Base-by-base conservation (phyloP, 2,888 invertebrate genomes). In the Protula sp. region DNA sequence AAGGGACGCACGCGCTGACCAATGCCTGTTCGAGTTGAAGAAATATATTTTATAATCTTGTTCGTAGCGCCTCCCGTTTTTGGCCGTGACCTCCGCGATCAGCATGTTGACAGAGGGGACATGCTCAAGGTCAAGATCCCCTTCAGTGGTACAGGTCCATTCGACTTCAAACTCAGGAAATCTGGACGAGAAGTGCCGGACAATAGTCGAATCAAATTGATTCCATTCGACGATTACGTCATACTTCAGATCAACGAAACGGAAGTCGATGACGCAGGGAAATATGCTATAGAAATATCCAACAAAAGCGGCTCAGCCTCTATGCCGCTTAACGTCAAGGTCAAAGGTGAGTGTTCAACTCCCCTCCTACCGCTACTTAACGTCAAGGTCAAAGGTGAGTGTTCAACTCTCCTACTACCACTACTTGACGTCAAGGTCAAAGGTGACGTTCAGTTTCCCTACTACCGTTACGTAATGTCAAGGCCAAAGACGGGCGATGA, bases 71-170 rank as follows among this genome's bases (percentile, higher is more conserved):
- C 97, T 58, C 99, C 94, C 52, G 87, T 89, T 72, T 94, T 95
- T 79, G 91, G 90, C 66, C 87, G 91, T 59, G 90, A 94, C 82
- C 94, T 97, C 5, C 89, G 87, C 47, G 92, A 93, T 76, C 84
- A 97, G 24, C 91, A 90, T 75, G 85, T 98, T 2, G 91, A 95
- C 0, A 94, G 94, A 77, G 90, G 91, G 55, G 99, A 99, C 74
- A 95, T 95, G 81, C 92, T 93, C 5, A 99, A 99, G 84, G 90
- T 99, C 75, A 99, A 99, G 84, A 89, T 99, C 68, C 92, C 91
- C 77, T 97, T 95, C 85, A 88, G 89, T 57, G 99, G 99, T 30
- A 95, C 97, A 78, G 94, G 95, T 79, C 97, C 98, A 3, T 89
- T 95, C 79, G 89, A 91, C 66, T 89, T 98, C 58, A 87, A 86